phyloP scores from a whole-genome alignment of 2,888 invertebrate species.

The Altica lythri region DNA sequence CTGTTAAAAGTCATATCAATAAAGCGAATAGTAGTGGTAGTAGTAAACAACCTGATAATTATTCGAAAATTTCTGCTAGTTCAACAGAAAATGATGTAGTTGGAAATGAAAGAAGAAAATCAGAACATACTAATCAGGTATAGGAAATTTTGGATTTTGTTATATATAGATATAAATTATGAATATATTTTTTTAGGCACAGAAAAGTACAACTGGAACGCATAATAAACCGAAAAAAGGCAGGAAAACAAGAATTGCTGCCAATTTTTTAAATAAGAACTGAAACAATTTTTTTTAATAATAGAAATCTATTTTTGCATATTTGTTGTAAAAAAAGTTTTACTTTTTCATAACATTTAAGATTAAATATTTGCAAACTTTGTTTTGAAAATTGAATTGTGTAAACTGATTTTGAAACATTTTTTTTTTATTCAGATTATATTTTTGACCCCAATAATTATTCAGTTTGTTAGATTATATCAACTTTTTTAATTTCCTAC shows the following conservation, averaged over 20 bases:
- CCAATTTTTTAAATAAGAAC: conserved; percentile 44
- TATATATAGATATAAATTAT: conserved; percentile 9
- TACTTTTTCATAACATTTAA: too few species aligned
- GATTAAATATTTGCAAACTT: too few species aligned
- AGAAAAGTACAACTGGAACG: conserved; percentile 22
- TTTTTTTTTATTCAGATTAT: too few species aligned
- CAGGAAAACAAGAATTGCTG: conserved; percentile 51
- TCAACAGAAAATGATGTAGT: not conserved
- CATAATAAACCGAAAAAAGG: conserved; percentile 37
- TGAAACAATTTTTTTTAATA: conserved; percentile 8
- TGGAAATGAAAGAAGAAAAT: too few species aligned
- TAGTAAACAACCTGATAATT: too few species aligned
- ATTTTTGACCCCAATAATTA: too few species aligned
- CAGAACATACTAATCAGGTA: not conserved
- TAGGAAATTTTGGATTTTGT: not conserved
- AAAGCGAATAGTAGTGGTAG: conserved; percentile 20
- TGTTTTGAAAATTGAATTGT: too few species aligned
- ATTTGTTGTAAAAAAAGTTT: too few species aligned
- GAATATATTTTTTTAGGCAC: conserved; percentile 23
- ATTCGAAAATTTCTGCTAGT: too few species aligned
- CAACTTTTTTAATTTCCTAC: too few species aligned
- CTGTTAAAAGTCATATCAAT: conserved; percentile 57
- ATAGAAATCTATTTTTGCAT: conserved; percentile 7
- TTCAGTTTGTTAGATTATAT: too few species aligned
- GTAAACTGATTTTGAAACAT: too few species aligned